These are phyloP conservation scores for Electrona antarctica DNA, from an alignment of 2,113 vertebrate genomes.

Conservation along the genomic window DNA sequence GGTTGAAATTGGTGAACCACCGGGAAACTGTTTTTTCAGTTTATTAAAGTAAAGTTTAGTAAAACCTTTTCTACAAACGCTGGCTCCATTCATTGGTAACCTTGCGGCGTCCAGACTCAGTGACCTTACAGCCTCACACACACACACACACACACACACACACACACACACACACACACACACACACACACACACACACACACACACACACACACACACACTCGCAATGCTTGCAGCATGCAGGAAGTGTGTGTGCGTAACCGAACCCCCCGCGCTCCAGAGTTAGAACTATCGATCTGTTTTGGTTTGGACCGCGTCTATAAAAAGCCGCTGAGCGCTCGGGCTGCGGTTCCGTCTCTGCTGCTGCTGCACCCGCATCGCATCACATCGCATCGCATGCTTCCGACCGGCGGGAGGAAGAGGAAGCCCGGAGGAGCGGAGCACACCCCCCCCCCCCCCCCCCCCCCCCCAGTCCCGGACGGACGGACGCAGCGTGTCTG, in stretches of 20 bases:
- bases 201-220: no score
- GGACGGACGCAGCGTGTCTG: slow-evolving; percentile 26
- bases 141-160: no score
- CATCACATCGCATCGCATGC: slow-evolving; percentile 22
- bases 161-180: no score
- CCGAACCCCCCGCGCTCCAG: slow-evolving; percentile 27
- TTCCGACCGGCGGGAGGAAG: slow-evolving; percentile 35
- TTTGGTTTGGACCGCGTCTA: slow-evolving; percentile 38
- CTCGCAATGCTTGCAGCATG: neutral
- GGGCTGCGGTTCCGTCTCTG: no score
- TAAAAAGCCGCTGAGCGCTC: slow-evolving; percentile 56
- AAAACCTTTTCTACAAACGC: neutral
- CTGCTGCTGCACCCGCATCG: no score
- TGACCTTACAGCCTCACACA: slow-evolving; percentile 37
- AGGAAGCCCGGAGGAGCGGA: slow-evolving; percentile 11
- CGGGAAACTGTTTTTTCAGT: no score
- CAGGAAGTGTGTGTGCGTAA: slow-evolving; percentile 23
- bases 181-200: no score
- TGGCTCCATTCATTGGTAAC: slow-evolving; percentile 38
- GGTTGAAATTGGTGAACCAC: no score
- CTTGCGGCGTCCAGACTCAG: slow-evolving; percentile 34
- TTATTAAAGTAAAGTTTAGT: neutral
- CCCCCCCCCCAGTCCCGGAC: no score
- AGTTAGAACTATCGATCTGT: slow-evolving; percentile 60
- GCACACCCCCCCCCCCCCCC: no score